phyloP scores from a whole-genome alignment of 2,797 vertebrate genomes.

The Phataginus tricuspis region DNA sequence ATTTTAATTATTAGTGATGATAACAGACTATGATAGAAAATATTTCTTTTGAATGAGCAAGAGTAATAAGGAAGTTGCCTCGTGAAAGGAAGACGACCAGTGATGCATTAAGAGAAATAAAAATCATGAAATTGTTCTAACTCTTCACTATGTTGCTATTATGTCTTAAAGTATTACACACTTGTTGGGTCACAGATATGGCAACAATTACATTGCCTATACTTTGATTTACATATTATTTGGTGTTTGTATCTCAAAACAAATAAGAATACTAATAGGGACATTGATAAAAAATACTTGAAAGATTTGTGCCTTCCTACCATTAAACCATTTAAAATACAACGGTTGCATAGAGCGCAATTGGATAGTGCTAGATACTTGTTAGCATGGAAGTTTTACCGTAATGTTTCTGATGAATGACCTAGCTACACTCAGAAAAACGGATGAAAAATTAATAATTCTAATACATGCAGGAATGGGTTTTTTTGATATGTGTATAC shows the following conservation, averaged over 20 bases:
- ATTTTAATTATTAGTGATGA: constrained; percentile 60
- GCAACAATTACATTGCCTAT: background rate
- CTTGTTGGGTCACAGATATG: background rate
- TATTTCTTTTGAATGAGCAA: constrained; percentile 43
- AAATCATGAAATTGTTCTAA: constrained; percentile 65
- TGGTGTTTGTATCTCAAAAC: background rate
- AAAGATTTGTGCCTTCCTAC: background rate
- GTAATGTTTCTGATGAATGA: background rate
- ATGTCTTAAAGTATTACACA: constrained; percentile 27
- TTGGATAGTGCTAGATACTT: constrained; percentile 1
- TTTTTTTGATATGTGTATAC: background rate
- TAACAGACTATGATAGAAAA: constrained; percentile 26
- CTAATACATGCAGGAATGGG: background rate
- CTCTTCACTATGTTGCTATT: background rate
- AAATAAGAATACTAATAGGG: background rate
- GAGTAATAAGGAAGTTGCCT: constrained; percentile 53
- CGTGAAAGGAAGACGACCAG: constrained; percentile 41
- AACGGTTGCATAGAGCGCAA: background rate
- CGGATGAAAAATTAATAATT: background rate
- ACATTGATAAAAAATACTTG: background rate
- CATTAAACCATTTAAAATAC: constrained; percentile 26
- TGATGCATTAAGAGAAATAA: constrained; percentile 61
- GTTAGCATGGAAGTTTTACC: background rate
- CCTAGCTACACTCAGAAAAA: background rate
- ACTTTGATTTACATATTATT: constrained; percentile 12